A percentile compares a stretch with the other conserved stretches of the same genome.
Conservation (phyloP, 2,797 vertebrate species). For the Kryptolebias ocellatus region DNA sequence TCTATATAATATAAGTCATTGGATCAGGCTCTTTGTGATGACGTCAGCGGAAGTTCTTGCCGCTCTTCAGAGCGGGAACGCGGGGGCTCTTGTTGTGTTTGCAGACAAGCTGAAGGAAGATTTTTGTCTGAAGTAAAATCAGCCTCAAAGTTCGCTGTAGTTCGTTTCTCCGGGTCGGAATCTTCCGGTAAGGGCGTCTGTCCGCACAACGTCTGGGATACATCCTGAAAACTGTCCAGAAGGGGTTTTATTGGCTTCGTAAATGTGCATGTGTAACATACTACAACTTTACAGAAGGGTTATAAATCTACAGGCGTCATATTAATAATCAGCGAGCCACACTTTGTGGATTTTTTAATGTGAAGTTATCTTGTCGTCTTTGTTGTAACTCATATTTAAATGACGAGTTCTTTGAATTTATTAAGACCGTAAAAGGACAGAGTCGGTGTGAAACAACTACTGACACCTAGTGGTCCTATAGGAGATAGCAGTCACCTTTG, state of each 20-base stretch:
- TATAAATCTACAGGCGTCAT: neutral
- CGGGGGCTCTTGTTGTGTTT: neutral
- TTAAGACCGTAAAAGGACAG: no score
- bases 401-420: no score
- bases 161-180: no score
- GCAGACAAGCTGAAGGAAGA: neutral
- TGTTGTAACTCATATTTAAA: no score
- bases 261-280: neutral
- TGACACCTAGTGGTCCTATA: no score
- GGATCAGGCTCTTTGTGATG: constrained; percentile 44
- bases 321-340: neutral
- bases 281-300: neutral
- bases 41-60: constrained; percentile 53
- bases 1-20: no score
- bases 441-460: no score
- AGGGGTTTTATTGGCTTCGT: neutral
- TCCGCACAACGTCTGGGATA: neutral
- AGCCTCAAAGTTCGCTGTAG: no score
- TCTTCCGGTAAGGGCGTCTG: neutral
- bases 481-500: no score
- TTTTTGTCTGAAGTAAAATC: neutral
- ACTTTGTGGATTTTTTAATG: neutral
- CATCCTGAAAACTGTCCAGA: neutral
- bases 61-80: constrained; percentile 52
- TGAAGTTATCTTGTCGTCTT: no score